phyloP scores from a whole-genome alignment of 2,888 invertebrate species.

The Athripsodes cinereus region DNA sequence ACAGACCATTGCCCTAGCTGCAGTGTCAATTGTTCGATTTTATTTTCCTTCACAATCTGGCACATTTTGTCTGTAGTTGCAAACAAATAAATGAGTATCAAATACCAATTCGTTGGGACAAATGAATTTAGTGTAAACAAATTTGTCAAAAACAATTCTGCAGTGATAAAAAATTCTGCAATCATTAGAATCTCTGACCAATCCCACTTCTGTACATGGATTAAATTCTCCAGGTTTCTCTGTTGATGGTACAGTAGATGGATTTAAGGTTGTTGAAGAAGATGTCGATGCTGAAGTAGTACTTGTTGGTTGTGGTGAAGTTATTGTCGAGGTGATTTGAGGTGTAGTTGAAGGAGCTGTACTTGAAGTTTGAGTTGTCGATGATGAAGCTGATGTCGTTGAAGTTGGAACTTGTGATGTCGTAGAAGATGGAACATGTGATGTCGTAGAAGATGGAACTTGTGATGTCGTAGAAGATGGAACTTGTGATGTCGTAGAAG shows the following conservation, averaged over 20 bases:
- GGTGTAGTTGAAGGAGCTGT: conserved; percentile 14
- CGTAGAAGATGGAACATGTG: too few relatives aligned
- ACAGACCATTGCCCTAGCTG: too few relatives aligned
- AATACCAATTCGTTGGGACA: conserved; percentile 38
- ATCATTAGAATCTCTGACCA: conserved; percentile 37
- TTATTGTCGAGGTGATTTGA: conserved; percentile 6
- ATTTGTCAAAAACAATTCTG: conserved; percentile 29
- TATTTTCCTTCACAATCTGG: too few relatives aligned
- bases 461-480: too few relatives aligned
- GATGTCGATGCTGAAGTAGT: conserved; percentile 4
- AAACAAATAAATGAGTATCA: conserved; percentile 34
- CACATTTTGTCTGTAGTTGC: too few relatives aligned
- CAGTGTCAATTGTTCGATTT: too few relatives aligned
- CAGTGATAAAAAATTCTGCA: conserved; percentile 44
- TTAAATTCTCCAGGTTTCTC: neutral
- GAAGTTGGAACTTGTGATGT: too few relatives aligned
- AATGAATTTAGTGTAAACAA: conserved; percentile 31
- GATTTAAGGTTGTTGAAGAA: neutral
- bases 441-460: too few relatives aligned
- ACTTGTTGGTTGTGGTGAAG: neutral
- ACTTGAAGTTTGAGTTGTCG: conserved; percentile 5
- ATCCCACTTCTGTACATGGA: conserved; percentile 40
- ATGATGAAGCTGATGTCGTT: too few relatives aligned
- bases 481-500: too few relatives aligned
- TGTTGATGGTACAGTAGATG: neutral